phyloP scores from a whole-genome alignment of 30 jellyfish, hydroid and myxozoan species.

The Mastigias papua region DNA sequence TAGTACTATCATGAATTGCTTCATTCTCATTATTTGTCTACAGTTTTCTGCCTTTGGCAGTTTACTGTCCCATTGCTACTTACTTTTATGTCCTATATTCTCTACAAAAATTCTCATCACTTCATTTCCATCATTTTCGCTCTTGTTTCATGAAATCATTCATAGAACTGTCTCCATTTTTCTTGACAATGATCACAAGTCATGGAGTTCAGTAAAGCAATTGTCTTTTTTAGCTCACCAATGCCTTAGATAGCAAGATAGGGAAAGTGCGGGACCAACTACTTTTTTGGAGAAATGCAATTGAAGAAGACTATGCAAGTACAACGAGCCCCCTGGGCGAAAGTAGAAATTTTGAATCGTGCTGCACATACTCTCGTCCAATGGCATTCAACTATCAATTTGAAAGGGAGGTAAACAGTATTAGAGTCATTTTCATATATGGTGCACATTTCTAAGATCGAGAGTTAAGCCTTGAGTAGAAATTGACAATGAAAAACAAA shows the following conservation, averaged over 20 bases:
- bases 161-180: too few relatives aligned
- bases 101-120: too few relatives aligned
- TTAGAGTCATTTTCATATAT: neutral
- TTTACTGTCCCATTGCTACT: too few relatives aligned
- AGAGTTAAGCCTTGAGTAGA: too few relatives aligned
- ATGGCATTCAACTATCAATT: slow-evolving; percentile 30
- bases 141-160: too few relatives aligned
- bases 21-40: neutral
- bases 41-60: neutral
- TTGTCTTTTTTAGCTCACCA: slow-evolving; percentile 4
- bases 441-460: neutral
- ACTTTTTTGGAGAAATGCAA: slow-evolving; percentile 21
- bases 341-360: slow-evolving; percentile 8
- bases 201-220: neutral
- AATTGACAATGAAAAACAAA: too few relatives aligned
- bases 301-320: slow-evolving; percentile 31
- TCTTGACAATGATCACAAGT: too few relatives aligned
- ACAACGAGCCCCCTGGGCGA: slow-evolving; percentile 25
- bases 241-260: slow-evolving; percentile 20
- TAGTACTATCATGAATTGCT: too few relatives aligned
- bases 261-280: slow-evolving; percentile 14
- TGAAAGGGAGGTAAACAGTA: slow-evolving; percentile 5
- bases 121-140: too few relatives aligned
- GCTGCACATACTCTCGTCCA: slow-evolving; percentile 12
- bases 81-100: too few relatives aligned